These are phyloP conservation scores for Caenorhabditis wallacei DNA, from an alignment of 2,888 invertebrate genomes.

Conservation along the genomic window DNA sequence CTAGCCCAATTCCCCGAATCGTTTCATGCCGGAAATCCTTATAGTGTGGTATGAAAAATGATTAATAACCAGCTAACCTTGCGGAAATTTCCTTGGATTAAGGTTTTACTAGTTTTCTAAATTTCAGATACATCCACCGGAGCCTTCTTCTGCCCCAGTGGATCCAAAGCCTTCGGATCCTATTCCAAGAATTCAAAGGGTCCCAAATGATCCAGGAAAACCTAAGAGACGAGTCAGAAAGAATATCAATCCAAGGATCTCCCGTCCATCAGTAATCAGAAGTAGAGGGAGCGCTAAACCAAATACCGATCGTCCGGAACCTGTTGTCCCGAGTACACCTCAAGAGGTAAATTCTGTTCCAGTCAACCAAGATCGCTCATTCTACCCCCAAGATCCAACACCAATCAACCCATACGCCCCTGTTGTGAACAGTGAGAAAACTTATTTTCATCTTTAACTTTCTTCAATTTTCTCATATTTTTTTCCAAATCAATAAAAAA, in stretches of 20 bases:
- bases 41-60: background rate
- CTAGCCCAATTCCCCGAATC: background rate
- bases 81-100: no score
- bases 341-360: no score
- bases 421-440: background rate
- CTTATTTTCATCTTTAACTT: slow-evolving; percentile 7
- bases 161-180: background rate
- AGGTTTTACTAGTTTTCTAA: background rate
- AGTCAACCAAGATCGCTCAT: background rate
- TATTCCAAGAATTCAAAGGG: background rate
- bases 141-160: background rate
- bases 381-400: background rate
- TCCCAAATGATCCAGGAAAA: background rate
- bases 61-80: no score
- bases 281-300: background rate
- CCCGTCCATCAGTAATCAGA: no score
- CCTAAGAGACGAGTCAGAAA: background rate
- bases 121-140: slow-evolving; percentile 4
- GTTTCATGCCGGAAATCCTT: no score
- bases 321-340: no score
- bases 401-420: background rate
- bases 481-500: background rate
- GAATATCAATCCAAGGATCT: background rate
- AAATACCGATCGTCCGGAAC: no score
- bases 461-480: background rate